A percentile compares a stretch with the other conserved stretches of the same genome.
Conservation (phyloP, 1,140 invertebrate genomes). For the Acyrthosiphon pisum region DNA sequence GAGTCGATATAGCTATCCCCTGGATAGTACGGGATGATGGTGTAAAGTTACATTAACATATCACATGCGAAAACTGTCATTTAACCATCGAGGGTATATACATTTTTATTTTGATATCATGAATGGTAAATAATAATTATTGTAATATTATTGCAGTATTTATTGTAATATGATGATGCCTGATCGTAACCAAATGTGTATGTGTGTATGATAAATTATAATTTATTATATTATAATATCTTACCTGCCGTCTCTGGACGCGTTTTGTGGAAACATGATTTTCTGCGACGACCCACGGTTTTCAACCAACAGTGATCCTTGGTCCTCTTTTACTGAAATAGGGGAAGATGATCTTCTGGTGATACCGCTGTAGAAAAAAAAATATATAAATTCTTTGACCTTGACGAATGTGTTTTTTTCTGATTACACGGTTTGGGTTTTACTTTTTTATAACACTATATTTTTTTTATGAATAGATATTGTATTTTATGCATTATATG, state of each 20-base stretch:
- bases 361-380: conserved; percentile 6
- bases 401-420: neutral
- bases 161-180: neutral
- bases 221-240: neutral
- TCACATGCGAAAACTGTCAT: neutral
- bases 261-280: conserved; percentile 34
- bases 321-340: neutral
- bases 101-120: neutral
- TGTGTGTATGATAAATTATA: neutral
- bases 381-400: neutral
- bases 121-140: neutral
- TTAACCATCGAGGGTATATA: neutral
- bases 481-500: neutral
- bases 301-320: neutral
- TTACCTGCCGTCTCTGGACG: conserved; percentile 49
- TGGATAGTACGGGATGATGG: no score
- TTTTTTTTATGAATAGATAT: neutral
- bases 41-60: neutral
- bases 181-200: neutral
- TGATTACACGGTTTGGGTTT: neutral
- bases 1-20: neutral
- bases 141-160: neutral
- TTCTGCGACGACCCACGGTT: conserved; percentile 8
- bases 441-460: neutral
- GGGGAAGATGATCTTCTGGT: neutral